Base-by-base conservation (phyloP, 2,113 vertebrate genomes). In the Heptranchias perlo region DNA sequence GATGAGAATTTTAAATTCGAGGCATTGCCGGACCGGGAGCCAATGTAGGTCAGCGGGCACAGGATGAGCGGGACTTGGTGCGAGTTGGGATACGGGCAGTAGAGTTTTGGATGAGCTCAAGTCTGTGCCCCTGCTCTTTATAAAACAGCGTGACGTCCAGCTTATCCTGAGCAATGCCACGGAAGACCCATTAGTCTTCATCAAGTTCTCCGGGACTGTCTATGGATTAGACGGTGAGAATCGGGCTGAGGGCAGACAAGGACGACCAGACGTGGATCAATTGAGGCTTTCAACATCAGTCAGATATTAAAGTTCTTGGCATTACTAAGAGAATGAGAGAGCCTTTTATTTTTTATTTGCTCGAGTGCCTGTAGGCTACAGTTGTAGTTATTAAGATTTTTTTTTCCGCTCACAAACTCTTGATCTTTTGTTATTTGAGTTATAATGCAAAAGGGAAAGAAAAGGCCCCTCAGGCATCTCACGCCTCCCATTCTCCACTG, bases 391-490 rank as follows among this genome's bases (percentile, higher is more conserved):
- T 94, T 67, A 94, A n/a, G 62, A 94, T 5, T 67, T 28, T 44
- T 11, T 52, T 54, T 25, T 65, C 14, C 13, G 18, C 61, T 28
- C 39, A 47, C 6, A 44, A 10, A 28, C 93, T 49, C 62, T 65
- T 44, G 93, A 67, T 67, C 93, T 94, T 65, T 61, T 91, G 87
- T 54, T 67, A 94, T 94, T 67, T 94, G 62, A 47, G 64, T 21
- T 64, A 23, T 23, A 62, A 93, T 64, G 54, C 54, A 93, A 44
- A 93, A 93, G 39, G 14, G 18, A 21, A 44, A 44, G 13, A 23
- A 67, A 47, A 4, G 13, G 0, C 14, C 11, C 58, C 62, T 31
- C 28, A 18, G 87, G 87, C 35, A 6, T 28, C 13, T 91, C 87
- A 58, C 87, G 1, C 87, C 52, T 35, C 87, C 13, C 13, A 25